Base-by-base conservation (phyloP, 1,140 invertebrate species). In the Neodiprion virginianus region DNA sequence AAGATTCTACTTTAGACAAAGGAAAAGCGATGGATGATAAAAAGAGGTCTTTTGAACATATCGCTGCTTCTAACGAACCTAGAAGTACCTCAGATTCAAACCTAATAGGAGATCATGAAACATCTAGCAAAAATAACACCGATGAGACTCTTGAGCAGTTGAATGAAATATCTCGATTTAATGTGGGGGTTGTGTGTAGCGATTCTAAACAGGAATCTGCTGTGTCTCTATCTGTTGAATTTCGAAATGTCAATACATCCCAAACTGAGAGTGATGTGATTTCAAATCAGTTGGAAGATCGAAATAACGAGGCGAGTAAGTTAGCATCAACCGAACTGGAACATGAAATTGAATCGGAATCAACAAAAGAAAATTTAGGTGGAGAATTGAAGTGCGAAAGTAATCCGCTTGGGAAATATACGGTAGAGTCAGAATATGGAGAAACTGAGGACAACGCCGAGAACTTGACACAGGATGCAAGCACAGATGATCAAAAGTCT, bases 261-360 rank as follows among this genome's bases (percentile, higher is more conserved):
- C 48, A 72, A 67, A 65, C 72, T 40, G 71, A 72, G 11, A 70
- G 48, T 28, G n/a, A 65, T 23, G 71, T 67, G 53, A 10, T 67
- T 14, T 8, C 14, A 75, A 74, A 49, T n/a, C 14, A 74, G 48
- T 23, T 40, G n/a, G 48, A 72, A 72, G 10, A 77, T 12, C 65
- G 69, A 84, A 79, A 48, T 79, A 23, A 85, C 84, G 69, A 76
- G 83, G 67, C 81, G 28, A 5, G 28, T 40, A 40, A 40, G 28
- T 40, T 40, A 40, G 28, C 28, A 40, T 40, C 28, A 82, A 67
- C 61, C 77, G 80, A 72, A 79, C 73, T 68, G 71, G 61, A 75
- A 72, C 83, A 83, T 0, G 80, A 81, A 83, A 69, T 74, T 80
- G 14, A 66, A 17, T 28, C 21, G n/a, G 72, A 73, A 67, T 69